Percentiles rank a stretch among this genome's conserved stretches.
phyloP scores from a whole-genome alignment of 2,113 vertebrate species.

The Eudyptes chrysolophus region DNA sequence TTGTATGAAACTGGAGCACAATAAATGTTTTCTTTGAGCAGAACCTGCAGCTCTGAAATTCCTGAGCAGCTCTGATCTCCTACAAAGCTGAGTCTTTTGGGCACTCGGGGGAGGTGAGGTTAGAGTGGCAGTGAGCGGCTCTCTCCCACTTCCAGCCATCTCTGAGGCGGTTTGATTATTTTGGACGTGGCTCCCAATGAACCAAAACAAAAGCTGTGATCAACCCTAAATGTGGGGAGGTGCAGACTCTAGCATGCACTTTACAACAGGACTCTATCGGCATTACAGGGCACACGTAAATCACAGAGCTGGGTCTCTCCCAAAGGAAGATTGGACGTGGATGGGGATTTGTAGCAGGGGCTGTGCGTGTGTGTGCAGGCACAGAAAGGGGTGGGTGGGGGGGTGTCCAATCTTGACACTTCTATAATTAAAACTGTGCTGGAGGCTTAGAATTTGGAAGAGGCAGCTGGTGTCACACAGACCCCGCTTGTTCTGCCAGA shows the following conservation, averaged over 20 bases:
- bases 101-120: not conserved
- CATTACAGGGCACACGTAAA: not conserved
- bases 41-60: constrained; percentile 31
- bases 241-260: not conserved
- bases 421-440: constrained; percentile 58
- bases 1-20: constrained; percentile 15
- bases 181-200: not conserved
- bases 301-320: not conserved
- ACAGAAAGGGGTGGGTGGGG: not conserved
- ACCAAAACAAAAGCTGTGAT: not conserved
- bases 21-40: constrained; percentile 39
- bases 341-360: not conserved
- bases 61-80: constrained; percentile 23
- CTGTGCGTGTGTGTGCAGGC: not conserved
- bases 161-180: not conserved
- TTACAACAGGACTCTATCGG: not conserved
- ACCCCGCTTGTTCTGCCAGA: constrained; percentile 46
- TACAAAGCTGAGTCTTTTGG: not conserved
- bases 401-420: not conserved
- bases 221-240: not conserved
- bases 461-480: constrained; percentile 65
- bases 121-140: not conserved
- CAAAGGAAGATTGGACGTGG: not conserved
- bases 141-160: not conserved
- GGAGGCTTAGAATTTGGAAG: constrained; percentile 55